phyloP scores from a whole-genome alignment of 2,888 invertebrate species.

The Drosophila gaucha region DNA sequence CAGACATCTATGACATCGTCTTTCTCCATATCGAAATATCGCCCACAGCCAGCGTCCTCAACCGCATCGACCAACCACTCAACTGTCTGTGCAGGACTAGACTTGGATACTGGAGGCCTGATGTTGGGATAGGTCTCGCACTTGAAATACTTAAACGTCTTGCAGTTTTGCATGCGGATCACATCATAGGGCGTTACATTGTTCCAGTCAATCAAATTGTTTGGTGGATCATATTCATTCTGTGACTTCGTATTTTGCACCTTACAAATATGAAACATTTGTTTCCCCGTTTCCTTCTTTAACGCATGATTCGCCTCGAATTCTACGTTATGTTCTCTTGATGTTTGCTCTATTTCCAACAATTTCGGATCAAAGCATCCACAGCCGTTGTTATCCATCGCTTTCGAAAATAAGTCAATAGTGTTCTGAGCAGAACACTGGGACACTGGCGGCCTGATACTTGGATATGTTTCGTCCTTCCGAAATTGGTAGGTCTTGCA shows the following conservation, averaged over 20 bases:
- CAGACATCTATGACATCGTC: slow-evolving; percentile 57
- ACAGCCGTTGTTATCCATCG: slow-evolving; percentile 12
- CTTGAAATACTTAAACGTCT: slow-evolving; percentile 7
- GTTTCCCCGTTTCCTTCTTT: no score
- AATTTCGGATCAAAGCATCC: not conserved
- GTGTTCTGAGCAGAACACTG: slow-evolving; percentile 1
- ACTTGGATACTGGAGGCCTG: slow-evolving; percentile 40
- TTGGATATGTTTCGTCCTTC: slow-evolving; percentile 25
- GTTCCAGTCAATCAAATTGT: slow-evolving; percentile 6
- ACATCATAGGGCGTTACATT: slow-evolving; percentile 28
- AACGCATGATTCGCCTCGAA: not conserved
- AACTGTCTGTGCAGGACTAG: slow-evolving; percentile 20
- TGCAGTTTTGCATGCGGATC: slow-evolving; percentile 50
- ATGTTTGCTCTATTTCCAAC: not conserved
- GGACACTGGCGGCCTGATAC: slow-evolving; percentile 29
- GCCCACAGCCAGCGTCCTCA: slow-evolving; percentile 21
- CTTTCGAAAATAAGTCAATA: slow-evolving; percentile 3
- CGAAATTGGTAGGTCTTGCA: slow-evolving; percentile 10
- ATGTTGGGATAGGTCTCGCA: slow-evolving; percentile 52
- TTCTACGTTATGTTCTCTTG: not conserved
- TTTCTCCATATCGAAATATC: slow-evolving; percentile 17
- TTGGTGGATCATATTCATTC: not conserved
- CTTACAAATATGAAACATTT: not conserved
- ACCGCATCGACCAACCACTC: slow-evolving; percentile 21
- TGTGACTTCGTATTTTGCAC: not conserved